Evolutionary conservation across 2,113 vertebrate species (phyloP).

Genomic region (Chloropsis cyanopogon): DNA sequence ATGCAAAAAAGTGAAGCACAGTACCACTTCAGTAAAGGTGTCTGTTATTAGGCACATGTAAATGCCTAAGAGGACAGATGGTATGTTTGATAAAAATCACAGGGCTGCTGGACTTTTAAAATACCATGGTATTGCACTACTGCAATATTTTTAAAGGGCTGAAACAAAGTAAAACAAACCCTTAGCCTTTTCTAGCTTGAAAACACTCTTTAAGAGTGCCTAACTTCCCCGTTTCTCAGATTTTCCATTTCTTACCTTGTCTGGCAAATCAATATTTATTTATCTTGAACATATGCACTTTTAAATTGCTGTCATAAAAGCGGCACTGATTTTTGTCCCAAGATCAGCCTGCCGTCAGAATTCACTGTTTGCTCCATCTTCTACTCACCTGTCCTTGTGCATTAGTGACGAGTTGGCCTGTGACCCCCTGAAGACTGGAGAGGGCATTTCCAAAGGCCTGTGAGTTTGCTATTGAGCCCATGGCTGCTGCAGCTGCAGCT

Average conservation of each 20-base stretch:
- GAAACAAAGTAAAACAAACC: background rate
- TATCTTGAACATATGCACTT: slow-evolving; percentile 36
- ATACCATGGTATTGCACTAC: background rate
- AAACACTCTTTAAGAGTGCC: background rate
- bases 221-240: background rate
- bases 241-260: slow-evolving; percentile 52
- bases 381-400: slow-evolving; percentile 98
- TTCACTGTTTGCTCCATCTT: slow-evolving; percentile 66
- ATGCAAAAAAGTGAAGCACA: background rate
- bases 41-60: background rate
- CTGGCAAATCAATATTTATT: slow-evolving; percentile 72
- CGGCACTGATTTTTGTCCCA: slow-evolving; percentile 66
- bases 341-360: slow-evolving; percentile 70
- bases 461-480: slow-evolving; percentile 92
- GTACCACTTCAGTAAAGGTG: background rate
- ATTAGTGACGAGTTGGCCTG: slow-evolving; percentile 98
- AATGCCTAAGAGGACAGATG: background rate
- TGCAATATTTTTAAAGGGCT: background rate
- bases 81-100: background rate
- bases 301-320: slow-evolving; percentile 69
- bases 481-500: slow-evolving; percentile 87
- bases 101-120: background rate
- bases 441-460: slow-evolving; percentile 94
- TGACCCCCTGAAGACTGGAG: slow-evolving; percentile 93
- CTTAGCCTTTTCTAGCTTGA: background rate